A percentile compares a stretch with the other conserved stretches of the same genome.
phyloP scores from a whole-genome alignment of 2,797 vertebrate species.

The Notamacropus eugenii region DNA sequence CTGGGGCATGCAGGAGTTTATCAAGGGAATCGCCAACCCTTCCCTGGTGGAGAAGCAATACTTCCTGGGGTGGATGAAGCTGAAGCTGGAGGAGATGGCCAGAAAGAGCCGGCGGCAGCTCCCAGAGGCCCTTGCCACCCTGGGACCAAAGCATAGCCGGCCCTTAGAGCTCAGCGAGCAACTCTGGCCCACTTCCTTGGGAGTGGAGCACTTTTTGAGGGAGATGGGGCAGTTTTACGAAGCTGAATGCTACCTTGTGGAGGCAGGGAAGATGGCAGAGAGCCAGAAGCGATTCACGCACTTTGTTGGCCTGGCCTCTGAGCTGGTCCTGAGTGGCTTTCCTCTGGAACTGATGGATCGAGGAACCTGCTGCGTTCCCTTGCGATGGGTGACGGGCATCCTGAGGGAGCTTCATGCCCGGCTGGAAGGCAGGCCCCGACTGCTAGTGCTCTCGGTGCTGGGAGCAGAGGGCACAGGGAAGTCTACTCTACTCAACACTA shows the following conservation, averaged over 20 bases:
- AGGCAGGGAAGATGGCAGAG: conserved; percentile 48
- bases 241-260: conserved; percentile 83
- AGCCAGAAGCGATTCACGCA: conserved; percentile 80
- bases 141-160: conserved; percentile 78
- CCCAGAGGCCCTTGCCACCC: conserved; percentile 66
- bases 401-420: conserved; percentile 84
- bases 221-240: conserved; percentile 91
- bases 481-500: conserved; percentile 85
- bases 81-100: conserved; percentile 83
- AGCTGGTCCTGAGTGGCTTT: conserved; percentile 87
- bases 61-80: conserved; percentile 90
- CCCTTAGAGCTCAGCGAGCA: conserved; percentile 78
- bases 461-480: conserved; percentile 84
- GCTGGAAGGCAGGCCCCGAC: conserved; percentile 76
- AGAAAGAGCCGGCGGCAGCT: conserved; percentile 54
- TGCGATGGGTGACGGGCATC: conserved; percentile 87
- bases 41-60: conserved; percentile 82
- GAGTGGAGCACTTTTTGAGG: conserved; percentile 90
- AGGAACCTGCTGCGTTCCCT: conserved; percentile 86
- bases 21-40: conserved; percentile 80
- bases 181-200: conserved; percentile 83
- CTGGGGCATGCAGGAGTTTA: conserved; percentile 86
- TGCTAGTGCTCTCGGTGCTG: conserved; percentile 86
- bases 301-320: conserved; percentile 86
- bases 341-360: conserved; percentile 90